Percentiles rank a stretch among this genome's conserved stretches.
Conservation (phyloP, 2,888 invertebrate genomes). For the Coenonympha arcania region DNA sequence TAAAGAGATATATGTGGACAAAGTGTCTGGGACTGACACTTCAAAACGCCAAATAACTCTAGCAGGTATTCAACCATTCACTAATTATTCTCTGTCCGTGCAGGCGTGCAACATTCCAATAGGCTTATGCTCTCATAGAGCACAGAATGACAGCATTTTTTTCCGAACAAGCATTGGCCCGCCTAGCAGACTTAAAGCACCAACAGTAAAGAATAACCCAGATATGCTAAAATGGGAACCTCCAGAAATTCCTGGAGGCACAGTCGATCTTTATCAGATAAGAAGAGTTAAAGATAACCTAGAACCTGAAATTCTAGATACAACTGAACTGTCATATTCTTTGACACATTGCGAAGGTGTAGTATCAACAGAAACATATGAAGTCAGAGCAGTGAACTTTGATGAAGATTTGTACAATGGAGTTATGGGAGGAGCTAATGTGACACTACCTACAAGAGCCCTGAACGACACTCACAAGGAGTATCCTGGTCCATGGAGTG, state of each 20-base stretch:
- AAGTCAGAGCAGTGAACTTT: slow-evolving; percentile 60
- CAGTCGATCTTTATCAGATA: slow-evolving; percentile 74
- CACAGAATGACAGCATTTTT: slow-evolving; percentile 60
- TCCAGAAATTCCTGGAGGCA: slow-evolving; percentile 70
- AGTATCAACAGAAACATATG: slow-evolving; percentile 49
- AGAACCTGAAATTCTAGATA: slow-evolving; percentile 41
- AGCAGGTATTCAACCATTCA: slow-evolving; percentile 71
- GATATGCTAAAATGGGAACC: slow-evolving; percentile 64
- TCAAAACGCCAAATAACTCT: slow-evolving; percentile 43
- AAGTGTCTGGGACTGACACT: slow-evolving; percentile 43
- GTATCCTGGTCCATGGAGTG: slow-evolving; percentile 60
- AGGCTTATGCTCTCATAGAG: slow-evolving; percentile 74
- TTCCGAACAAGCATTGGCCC: slow-evolving; percentile 77
- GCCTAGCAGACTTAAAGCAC: slow-evolving; percentile 59
- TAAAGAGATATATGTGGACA: slow-evolving; percentile 38
- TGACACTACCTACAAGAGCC: slow-evolving; percentile 35
- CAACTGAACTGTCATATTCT: slow-evolving; percentile 39
- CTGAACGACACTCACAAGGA: slow-evolving; percentile 29
- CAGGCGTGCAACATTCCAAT: slow-evolving; percentile 79
- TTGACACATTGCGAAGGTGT: slow-evolving; percentile 52
- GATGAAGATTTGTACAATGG: slow-evolving; percentile 54
- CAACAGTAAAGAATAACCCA: slow-evolving; percentile 42
- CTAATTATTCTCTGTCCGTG: slow-evolving; percentile 80
- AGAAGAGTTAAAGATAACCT: slow-evolving; percentile 51
- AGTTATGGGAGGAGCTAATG: slow-evolving; percentile 40